Base-by-base conservation (phyloP, 2,113 vertebrate genomes). In the Ceyx margarethae region DNA sequence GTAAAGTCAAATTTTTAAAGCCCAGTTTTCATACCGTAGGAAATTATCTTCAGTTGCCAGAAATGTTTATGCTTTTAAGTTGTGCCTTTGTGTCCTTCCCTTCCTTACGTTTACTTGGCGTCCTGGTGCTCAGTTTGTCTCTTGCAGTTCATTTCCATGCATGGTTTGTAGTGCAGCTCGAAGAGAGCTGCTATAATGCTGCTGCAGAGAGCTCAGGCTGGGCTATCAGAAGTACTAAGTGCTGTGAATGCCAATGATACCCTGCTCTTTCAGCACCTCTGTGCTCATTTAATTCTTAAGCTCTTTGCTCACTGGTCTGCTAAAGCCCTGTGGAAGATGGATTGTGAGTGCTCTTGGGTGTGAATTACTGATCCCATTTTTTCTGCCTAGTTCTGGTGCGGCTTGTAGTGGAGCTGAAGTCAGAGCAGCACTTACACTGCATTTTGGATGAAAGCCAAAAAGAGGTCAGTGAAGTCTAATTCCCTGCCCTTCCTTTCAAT, bases 391-490 rank as follows among this genome's bases (percentile, higher is more conserved):
- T 99, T 88, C 98, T 99, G 81, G 96, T 98, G 92, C 97, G 97
- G 95, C 96, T 99, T 81, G 90, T 98, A 10, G 85, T 97, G 42
- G 98, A 99, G 84, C 95, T 99, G 87, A 98, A 98, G 91, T 97
- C 96, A 74, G 98, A 99, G 35, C 94, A 95, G 89, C 97, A 96
- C 33, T 50, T 98, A 40, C 91, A 62, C 67, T 98, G 97, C 85
- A 93, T 99, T 91, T 97, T 99, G 97, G 97, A 98, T 37, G 96
- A 98, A 88, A 98, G 98, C 86, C 96, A 98, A 82, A 98, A 97
- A 91, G 97, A 98, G 98, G 99, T 99, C 95, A 98, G 98, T 96
- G 76, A 74, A 66, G 40, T 77, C 80, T 4, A 85, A 67, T 78
- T 91, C 37, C 40, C 19, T 90, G 51, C 25, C 43, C 40, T 84